phyloP scores from a whole-genome alignment of 2,797 vertebrate species.

The Lateolabrax maculatus region DNA sequence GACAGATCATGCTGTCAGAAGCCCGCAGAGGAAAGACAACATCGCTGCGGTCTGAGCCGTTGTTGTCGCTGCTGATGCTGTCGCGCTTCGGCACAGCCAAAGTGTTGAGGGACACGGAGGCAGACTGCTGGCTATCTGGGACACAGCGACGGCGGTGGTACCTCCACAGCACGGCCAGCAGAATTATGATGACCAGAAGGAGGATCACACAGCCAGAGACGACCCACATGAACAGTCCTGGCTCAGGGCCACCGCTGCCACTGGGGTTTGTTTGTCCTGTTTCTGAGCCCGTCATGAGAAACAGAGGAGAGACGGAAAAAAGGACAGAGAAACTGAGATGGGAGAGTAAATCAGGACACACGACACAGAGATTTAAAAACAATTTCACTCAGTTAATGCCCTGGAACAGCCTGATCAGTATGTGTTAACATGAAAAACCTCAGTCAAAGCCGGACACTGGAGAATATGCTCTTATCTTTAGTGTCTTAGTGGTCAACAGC shows the following conservation, averaged over 20 bases:
- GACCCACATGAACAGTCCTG: slow-evolving; percentile 92
- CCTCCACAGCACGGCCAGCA: slow-evolving; percentile 90
- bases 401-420: slow-evolving; percentile 1
- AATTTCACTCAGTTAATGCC: slow-evolving; percentile 21
- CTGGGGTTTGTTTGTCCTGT: slow-evolving; percentile 79
- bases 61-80: slow-evolving; percentile 89
- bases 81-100: slow-evolving; percentile 92
- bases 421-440: slow-evolving; percentile 30
- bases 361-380: slow-evolving; percentile 29
- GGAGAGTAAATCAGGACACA: slow-evolving; percentile 29
- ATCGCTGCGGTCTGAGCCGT: slow-evolving; percentile 95
- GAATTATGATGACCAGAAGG: slow-evolving; percentile 87
- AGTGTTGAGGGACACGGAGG: slow-evolving; percentile 93
- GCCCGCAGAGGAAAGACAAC: slow-evolving; percentile 94
- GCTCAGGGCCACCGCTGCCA: slow-evolving; percentile 87
- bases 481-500: slow-evolving; percentile 30
- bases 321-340: slow-evolving; percentile 9
- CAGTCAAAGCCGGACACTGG: slow-evolving; percentile 22
- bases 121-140: slow-evolving; percentile 90
- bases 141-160: slow-evolving; percentile 86
- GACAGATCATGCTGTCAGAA: slow-evolving; percentile 95
- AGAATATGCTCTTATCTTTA: slow-evolving; percentile 39
- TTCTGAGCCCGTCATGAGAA: slow-evolving; percentile 55
- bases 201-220: slow-evolving; percentile 91
- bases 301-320: slow-evolving; percentile 6